Evolutionary conservation across 2,113 vertebrate species (phyloP).

Genomic region (Festucalex cinctus): DNA sequence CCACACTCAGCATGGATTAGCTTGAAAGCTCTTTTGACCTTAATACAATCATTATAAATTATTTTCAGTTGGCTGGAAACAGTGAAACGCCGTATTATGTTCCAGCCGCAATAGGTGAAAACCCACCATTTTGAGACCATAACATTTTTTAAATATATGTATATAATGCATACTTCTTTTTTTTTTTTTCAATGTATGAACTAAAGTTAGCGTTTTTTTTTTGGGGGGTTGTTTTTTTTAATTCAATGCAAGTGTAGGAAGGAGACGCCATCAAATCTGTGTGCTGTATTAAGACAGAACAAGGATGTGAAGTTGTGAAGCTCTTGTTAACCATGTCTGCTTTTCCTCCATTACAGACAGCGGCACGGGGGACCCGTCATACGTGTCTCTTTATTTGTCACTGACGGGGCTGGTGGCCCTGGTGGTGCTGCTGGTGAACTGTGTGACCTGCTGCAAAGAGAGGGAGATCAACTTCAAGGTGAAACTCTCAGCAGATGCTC

Average conservation of each 20-base stretch:
- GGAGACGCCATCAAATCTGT: no score
- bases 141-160: no score
- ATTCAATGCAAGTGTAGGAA: no score
- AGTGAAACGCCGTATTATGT: no score
- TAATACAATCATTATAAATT: no score
- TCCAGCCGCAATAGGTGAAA: no score
- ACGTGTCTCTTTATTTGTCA: constrained; percentile 62
- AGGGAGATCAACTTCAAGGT: constrained; percentile 97
- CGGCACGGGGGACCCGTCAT: constrained; percentile 19
- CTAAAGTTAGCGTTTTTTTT: no score
- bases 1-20: no score
- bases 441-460: constrained; percentile 94
- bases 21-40: no score
- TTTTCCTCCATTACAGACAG: constrained; percentile 42
- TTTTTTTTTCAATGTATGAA: not conserved
- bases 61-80: no score
- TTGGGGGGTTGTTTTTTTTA: no score
- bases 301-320: not conserved
- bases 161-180: not conserved
- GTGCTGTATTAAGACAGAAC: not conserved
- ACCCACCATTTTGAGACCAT: no score
- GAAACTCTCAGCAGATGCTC: constrained; percentile 42
- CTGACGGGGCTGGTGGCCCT: constrained; percentile 77
- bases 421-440: constrained; percentile 83
- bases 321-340: constrained; percentile 22